phyloP scores from a whole-genome alignment of 2,797 vertebrate species.

The Prunella strophiata region DNA sequence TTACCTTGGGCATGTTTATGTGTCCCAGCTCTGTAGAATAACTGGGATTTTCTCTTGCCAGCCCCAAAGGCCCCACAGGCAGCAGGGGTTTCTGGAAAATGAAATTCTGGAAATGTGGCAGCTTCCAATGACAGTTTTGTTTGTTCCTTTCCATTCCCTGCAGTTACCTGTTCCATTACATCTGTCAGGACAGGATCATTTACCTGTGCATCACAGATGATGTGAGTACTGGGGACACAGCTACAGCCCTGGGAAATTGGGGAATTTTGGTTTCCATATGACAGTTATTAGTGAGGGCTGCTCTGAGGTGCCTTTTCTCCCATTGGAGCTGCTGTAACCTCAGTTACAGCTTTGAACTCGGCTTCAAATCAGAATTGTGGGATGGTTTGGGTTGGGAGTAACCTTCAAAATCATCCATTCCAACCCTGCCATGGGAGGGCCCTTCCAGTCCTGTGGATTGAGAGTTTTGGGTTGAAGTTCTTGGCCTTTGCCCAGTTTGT shows the following conservation, averaged over 20 bases:
- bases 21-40: background rate
- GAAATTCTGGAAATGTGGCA: background rate
- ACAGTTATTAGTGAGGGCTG: background rate
- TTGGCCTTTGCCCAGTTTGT: background rate
- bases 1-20: background rate
- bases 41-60: background rate
- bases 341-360: background rate
- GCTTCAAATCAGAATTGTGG: background rate
- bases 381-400: background rate
- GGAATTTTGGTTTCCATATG: background rate
- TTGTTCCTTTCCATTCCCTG: slow-evolving; percentile 18
- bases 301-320: background rate
- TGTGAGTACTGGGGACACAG: slow-evolving; percentile 82
- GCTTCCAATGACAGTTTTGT: background rate
- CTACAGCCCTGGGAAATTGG: background rate
- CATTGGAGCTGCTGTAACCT: background rate
- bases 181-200: slow-evolving; percentile 98
- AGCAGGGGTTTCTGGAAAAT: background rate
- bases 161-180: slow-evolving; percentile 98
- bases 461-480: background rate
- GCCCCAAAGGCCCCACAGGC: background rate
- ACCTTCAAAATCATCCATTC: background rate
- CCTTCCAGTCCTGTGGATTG: background rate
- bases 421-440: background rate
- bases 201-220: slow-evolving; percentile 98